A percentile compares a stretch with the other conserved stretches of the same genome.
phyloP scores from a whole-genome alignment of 2,113 vertebrate species.

The Takifugu flavidus region DNA sequence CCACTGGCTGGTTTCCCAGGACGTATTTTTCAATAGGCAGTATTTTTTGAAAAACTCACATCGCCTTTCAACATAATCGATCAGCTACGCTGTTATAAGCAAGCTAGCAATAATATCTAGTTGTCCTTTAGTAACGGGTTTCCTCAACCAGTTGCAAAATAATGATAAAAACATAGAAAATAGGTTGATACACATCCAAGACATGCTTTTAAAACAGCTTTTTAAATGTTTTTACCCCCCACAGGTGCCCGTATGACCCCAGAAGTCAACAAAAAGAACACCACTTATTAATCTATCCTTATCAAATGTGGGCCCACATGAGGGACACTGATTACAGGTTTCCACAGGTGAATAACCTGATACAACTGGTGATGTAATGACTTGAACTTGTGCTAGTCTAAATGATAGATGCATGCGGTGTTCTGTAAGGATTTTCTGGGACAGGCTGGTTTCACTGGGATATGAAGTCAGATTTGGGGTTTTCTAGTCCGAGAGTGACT shows the following conservation, averaged over 20 bases:
- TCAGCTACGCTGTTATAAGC: no score
- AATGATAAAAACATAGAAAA: not conserved
- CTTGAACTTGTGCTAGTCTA: constrained; percentile 2
- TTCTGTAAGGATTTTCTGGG: not conserved
- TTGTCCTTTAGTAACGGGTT: no score
- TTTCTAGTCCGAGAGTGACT: constrained; percentile 60
- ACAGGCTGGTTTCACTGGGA: not conserved
- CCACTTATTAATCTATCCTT: constrained; percentile 44
- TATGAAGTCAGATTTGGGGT: not conserved
- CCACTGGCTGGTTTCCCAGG: no score
- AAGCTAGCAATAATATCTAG: no score
- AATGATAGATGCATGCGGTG: not conserved
- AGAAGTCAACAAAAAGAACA: constrained; percentile 36
- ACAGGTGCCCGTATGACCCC: constrained; percentile 51
- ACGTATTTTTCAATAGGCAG: no score
- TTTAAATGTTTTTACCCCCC: constrained; percentile 1
- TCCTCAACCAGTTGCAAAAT: no score
- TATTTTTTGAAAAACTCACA: no score
- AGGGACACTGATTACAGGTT: constrained; percentile 4
- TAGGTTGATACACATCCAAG: not conserved
- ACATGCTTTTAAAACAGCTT: not conserved
- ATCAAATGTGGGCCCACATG: constrained; percentile 19
- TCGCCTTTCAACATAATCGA: no score
- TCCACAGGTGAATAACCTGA: constrained; percentile 4
- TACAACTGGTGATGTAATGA: constrained; percentile 15